phyloP scores from a whole-genome alignment of 1,140 invertebrate genomes.

The Octopus bimaculoides region DNA sequence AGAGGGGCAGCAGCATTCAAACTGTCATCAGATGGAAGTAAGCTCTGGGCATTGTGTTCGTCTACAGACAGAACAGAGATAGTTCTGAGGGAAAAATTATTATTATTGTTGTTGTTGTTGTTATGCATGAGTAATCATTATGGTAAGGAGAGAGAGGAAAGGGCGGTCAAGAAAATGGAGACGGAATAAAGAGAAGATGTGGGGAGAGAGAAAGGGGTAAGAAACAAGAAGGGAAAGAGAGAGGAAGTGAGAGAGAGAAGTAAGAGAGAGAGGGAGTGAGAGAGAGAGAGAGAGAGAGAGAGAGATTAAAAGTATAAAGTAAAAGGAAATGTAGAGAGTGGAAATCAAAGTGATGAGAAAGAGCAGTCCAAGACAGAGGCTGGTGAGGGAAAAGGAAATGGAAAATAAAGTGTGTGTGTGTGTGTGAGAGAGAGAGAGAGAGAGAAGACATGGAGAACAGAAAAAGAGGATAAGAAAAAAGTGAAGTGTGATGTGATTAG shows the following conservation, averaged over 20 bases:
- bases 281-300: background rate
- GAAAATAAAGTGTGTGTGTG: background rate
- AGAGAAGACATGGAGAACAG: background rate
- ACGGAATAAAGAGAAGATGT: background rate
- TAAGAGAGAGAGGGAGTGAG: background rate
- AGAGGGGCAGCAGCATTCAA: too few relatives aligned
- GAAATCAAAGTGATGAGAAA: background rate
- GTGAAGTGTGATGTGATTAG: background rate
- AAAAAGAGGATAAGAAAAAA: background rate
- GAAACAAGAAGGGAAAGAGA: background rate
- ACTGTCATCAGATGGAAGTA: too few relatives aligned
- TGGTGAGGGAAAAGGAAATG: background rate
- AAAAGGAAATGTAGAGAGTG: background rate
- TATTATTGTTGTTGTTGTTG: too few relatives aligned
- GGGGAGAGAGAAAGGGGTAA: background rate
- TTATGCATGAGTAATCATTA: too few relatives aligned
- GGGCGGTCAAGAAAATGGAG: background rate
- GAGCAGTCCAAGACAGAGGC: background rate
- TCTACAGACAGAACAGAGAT: too few relatives aligned
- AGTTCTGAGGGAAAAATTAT: too few relatives aligned
- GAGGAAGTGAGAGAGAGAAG: background rate
- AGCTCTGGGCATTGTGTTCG: too few relatives aligned
- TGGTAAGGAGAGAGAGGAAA: background rate
- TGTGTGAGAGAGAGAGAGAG: background rate
- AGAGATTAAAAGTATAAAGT: background rate